phyloP scores from a whole-genome alignment of 2,888 invertebrate species.

The Eupithecia pulchellata region DNA sequence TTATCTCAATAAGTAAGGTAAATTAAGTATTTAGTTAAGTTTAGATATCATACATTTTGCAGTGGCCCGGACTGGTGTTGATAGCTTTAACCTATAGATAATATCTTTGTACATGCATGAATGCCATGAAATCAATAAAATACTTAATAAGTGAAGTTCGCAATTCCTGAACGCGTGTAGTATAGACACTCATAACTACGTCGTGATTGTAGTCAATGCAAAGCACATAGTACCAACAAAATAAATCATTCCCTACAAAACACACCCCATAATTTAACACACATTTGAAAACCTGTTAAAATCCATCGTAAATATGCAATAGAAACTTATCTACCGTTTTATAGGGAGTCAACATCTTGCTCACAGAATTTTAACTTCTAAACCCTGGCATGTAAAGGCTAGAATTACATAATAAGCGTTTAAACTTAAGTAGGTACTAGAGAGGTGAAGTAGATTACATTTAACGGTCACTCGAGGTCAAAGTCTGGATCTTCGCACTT shows the following conservation, averaged over 20 bases:
- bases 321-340: slow-evolving; percentile 42
- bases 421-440: slow-evolving; percentile 23
- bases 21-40: no score
- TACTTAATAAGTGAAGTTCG: no score
- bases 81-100: no score
- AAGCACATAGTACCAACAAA: neutral
- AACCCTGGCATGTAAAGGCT: neutral
- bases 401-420: slow-evolving; percentile 30
- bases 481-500: slow-evolving; percentile 19
- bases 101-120: no score
- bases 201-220: no score
- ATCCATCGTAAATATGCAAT: slow-evolving; percentile 40
- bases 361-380: slow-evolving; percentile 25
- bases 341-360: slow-evolving; percentile 26
- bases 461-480: slow-evolving; percentile 52
- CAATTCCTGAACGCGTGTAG: no score
- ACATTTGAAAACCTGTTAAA: slow-evolving; percentile 35
- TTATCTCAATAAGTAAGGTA: no score
- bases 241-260: neutral
- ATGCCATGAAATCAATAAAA: no score
- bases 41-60: no score
- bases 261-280: slow-evolving; percentile 26
- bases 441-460: slow-evolving; percentile 38
- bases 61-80: no score
- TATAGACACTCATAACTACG: no score